Percentiles rank a stretch among this genome's conserved stretches.
Evolutionary conservation across 2,888 invertebrate genomes (phyloP).

Genomic region (Macrophya alboannulata): DNA sequence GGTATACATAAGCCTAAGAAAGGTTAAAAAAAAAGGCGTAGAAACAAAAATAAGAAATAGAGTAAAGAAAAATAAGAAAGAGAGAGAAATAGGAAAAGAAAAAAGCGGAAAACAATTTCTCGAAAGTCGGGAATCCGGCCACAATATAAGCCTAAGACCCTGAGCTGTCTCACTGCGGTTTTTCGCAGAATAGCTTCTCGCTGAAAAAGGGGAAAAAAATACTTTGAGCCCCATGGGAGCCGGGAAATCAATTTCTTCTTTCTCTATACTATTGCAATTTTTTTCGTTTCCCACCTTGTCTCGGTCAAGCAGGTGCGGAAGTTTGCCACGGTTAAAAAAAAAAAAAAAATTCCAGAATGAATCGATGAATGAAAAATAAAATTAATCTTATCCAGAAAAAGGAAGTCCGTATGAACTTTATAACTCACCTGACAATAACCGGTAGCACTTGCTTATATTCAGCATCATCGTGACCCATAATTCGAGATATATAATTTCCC

Average conservation of each 20-base stretch:
- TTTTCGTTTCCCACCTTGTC: background rate
- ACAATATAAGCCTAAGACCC: background rate
- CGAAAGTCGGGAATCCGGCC: background rate
- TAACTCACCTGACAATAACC: constrained; percentile 28
- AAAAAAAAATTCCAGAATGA: background rate
- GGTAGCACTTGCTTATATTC: constrained; percentile 28
- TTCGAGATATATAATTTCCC: background rate
- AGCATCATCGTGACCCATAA: constrained; percentile 34
- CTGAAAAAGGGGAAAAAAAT: background rate
- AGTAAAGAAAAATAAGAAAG: no score
- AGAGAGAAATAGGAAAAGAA: no score
- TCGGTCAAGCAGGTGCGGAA: background rate
- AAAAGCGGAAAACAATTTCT: background rate
- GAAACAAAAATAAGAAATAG: background rate
- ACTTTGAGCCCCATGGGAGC: background rate
- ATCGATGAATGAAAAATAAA: background rate
- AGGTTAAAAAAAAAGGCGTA: background rate
- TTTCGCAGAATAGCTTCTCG: background rate
- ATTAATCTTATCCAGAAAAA: background rate
- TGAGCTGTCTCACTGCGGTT: background rate
- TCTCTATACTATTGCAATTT: background rate
- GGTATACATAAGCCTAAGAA: no score
- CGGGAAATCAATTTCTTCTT: background rate
- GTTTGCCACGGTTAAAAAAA: background rate
- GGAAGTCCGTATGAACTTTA: background rate